Evolutionary conservation across 2,888 invertebrate species (phyloP), one percentile per base, ranked within the genome.

Genomic region (Stenoptilia bipunctidactyla): DNA sequence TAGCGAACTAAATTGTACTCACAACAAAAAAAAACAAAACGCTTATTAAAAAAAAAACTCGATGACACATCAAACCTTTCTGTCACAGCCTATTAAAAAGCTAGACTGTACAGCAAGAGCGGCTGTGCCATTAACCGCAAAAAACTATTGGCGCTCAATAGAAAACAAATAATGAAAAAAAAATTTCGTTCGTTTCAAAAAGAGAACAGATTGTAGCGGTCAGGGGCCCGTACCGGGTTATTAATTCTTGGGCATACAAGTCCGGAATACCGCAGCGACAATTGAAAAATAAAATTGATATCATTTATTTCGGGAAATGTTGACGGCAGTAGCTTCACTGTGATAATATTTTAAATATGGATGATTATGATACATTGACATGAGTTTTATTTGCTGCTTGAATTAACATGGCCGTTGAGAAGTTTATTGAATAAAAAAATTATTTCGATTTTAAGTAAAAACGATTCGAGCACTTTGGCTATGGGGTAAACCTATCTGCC

Each of bases 181-280:
- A 66, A 66, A 66, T 63, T 58, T 51, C 53, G 58, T 47, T 49
- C 60, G 53, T 56, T n/a, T 72, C 70, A 65, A 77, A 76, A 75
- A 74, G 79, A 66, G 75, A 64, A 60, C 66, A 68, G 77, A 77
- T 79, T 77, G 80, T 63, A 72, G 82, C 62, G 82, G 82, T 82
- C 69, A 56, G 42, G 57, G 49, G 50, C 60, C 59, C 64, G 58
- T 59, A 52, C 60, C 59, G 52, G 56, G 73, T 72, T 77, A 79
- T 82, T 82, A 80, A 80, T 77, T 75, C 80, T 77, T 79, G 79
- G 75, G 63, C 69, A 66, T 60, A 46, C 36, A 36, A 36, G 9
- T 12, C n/a, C 36, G 35, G 12, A 35, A 9, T 15, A 13, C 36
- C 13, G 20, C 20, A 15, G 15, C n/a, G 20, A 36, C n/a, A 34